A percentile compares a stretch with the other conserved stretches of the same genome.
phyloP scores from a whole-genome alignment of 2,113 vertebrate species.

The Sinosuthora webbiana region DNA sequence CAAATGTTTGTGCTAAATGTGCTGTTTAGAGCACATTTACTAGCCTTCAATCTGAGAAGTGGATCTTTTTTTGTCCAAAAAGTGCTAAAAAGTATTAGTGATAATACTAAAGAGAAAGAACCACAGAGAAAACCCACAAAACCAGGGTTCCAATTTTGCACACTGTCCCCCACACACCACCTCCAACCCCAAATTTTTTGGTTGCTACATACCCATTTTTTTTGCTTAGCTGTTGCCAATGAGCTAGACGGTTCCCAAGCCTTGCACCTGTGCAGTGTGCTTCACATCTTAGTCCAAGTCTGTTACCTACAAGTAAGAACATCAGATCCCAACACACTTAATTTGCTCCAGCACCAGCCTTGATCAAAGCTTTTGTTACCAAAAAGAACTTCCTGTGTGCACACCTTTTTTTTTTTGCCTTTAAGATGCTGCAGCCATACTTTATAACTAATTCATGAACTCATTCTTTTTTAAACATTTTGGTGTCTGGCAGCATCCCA shows the following conservation, averaged over 20 bases:
- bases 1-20: background rate
- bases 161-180: background rate
- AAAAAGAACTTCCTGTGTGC: background rate
- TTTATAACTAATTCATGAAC: background rate
- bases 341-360: background rate
- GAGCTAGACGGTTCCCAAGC: background rate
- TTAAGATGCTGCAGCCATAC: background rate
- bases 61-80: background rate
- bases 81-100: background rate
- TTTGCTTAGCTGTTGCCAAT: background rate
- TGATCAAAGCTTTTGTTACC: background rate
- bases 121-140: background rate
- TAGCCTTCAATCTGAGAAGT: background rate
- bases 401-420: background rate
- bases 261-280: background rate
- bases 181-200: background rate
- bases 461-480: background rate
- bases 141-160: background rate
- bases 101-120: background rate
- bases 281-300: background rate
- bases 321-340: background rate
- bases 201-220: background rate
- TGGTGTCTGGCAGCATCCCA: background rate
- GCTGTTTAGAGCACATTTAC: background rate
- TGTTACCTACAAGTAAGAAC: background rate